Percentiles rank a stretch among this genome's conserved stretches.
Conservation (phyloP, 2,888 invertebrate species). For the Tuberolachnus salignus region DNA sequence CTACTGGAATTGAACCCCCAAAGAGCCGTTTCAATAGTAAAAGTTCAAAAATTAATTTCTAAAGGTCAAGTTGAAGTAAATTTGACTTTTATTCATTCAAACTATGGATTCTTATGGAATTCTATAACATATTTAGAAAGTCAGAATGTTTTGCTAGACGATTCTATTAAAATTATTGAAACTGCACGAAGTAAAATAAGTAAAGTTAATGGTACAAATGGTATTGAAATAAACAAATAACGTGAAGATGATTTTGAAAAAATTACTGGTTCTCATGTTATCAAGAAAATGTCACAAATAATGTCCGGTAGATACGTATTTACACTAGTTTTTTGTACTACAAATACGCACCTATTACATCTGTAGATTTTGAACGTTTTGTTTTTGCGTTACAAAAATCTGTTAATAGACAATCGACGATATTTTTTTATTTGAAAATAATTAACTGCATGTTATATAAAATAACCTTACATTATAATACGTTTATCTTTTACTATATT, state of each 20-base stretch:
- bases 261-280: not conserved
- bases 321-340: not conserved
- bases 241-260: slow-evolving; percentile 1
- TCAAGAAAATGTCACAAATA: not conserved
- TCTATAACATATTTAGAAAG: slow-evolving; percentile 2
- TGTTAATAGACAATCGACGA: slow-evolving; percentile 12
- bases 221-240: not conserved
- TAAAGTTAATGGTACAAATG: not conserved
- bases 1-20: slow-evolving; percentile 2
- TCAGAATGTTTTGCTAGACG: not conserved
- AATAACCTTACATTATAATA: not conserved
- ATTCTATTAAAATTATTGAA: slow-evolving; percentile 1
- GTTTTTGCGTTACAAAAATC: not conserved
- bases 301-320: not conserved
- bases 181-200: not conserved
- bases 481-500: too few relatives aligned
- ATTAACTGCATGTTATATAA: not conserved
- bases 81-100: slow-evolving; percentile 1
- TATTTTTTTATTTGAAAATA: not conserved
- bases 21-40: not conserved
- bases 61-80: slow-evolving; percentile 6
- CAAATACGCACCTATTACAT: not conserved
- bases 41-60: not conserved
- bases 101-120: not conserved
- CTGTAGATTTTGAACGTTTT: not conserved